A percentile compares a stretch with the other conserved stretches of the same genome.
These are phyloP conservation scores for Pollenia angustigena DNA, from an alignment of 2,888 invertebrate species.

Conservation along the genomic window DNA sequence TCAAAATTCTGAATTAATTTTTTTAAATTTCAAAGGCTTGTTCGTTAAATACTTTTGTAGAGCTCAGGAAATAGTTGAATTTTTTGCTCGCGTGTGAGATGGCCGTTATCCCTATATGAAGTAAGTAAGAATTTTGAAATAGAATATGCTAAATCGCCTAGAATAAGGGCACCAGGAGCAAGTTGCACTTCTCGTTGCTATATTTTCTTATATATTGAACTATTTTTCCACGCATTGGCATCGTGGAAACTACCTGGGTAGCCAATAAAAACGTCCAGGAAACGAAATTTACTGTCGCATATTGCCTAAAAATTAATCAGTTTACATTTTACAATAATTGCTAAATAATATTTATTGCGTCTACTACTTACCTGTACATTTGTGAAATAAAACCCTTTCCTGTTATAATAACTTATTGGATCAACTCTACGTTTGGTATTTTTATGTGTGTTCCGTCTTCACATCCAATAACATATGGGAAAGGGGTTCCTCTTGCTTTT, in stretches of 20 bases:
- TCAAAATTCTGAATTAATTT: constrained; percentile 26
- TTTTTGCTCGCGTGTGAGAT: too few species aligned
- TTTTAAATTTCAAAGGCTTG: constrained; percentile 31
- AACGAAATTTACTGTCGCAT: too few species aligned
- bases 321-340: too few species aligned
- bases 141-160: constrained; percentile 60
- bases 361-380: too few species aligned
- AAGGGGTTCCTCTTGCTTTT: constrained; percentile 22
- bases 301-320: too few species aligned
- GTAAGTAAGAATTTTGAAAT: constrained; percentile 59
- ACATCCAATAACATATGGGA: constrained; percentile 42
- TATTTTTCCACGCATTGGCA: too few species aligned
- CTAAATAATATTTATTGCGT: too few species aligned
- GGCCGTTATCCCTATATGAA: constrained; percentile 44
- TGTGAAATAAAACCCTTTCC: too few species aligned
- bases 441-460: too few species aligned
- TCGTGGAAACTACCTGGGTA: too few species aligned
- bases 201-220: background rate
- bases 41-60: constrained; percentile 6
- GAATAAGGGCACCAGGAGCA: constrained; percentile 16
- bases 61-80: constrained; percentile 39
- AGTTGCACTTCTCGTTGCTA: background rate
- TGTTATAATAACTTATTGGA: background rate
- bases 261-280: too few species aligned
- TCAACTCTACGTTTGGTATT: too few species aligned